Base-by-base conservation (phyloP, 2,888 invertebrate species). In the Zonitis immaculata region DNA sequence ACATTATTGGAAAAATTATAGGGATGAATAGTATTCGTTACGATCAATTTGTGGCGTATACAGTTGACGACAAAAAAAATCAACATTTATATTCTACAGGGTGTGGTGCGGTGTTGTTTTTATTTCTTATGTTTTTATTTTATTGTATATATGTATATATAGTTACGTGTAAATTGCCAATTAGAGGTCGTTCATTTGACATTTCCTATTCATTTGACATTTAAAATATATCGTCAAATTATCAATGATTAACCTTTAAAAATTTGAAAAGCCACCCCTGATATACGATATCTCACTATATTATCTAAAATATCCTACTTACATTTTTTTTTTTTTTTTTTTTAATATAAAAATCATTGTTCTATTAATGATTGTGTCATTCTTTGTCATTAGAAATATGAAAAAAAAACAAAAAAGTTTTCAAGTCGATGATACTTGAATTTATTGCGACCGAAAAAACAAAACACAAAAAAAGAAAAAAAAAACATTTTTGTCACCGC, bases 1-100 rank as follows among this genome's bases (percentile, higher is more conserved):
- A 69, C 70, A 63, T 71, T 71, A 73, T 72, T 71, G 71, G 69
- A 72, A 73, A 72, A 72, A 72, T 72, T 72, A 71, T 59, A 55
- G 14, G 60, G 61, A 64, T 69, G 70, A 72, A 72, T 71, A 70
- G 71, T 67, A 67, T 73, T 73, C 72, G 71, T 72, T 73, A 73
- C 66, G 64, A 68, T 56, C 71, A 70, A 72, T 72, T 71, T 71
- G 71, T 57, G 70, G 70, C 63, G 66, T 70, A 68, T 65, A 68
- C 56, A n/a, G n/a, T 67, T 67, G 43, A 59, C 54, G 51, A 44
- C 44, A 58, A 54, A 62, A 57, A 14, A n/a, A n/a, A n/a, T n/a
- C n/a, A n/a, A n/a, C n/a, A n/a, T n/a, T n/a, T n/a, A n/a, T n/a
- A n/a, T n/a, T n/a, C n/a, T n/a, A n/a, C n/a, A n/a, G n/a, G n/a